Base-by-base conservation (phyloP, 2,113 vertebrate species). In the Leptocoma aspasia region DNA sequence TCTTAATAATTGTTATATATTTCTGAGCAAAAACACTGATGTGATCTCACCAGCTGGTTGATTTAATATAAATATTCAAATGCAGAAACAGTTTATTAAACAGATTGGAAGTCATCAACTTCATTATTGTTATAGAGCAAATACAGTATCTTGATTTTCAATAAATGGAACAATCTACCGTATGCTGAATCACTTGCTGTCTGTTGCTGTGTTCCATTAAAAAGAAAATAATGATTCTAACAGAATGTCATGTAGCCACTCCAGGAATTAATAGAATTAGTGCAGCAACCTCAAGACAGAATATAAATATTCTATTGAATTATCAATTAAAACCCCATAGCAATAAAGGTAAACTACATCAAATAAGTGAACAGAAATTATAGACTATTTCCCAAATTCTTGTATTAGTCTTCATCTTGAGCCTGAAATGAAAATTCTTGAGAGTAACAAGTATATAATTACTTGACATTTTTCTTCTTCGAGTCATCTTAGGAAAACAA, bases 51-150 rank as follows among this genome's bases (percentile, higher is more conserved):
- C 97, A 98, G 97, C 97, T 98, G 98, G 96, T 97, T 97, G 95
- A 97, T 98, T 97, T 97, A 98, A 98, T 98, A 98, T 93, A 98
- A 98, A 97, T 97, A 98, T 97, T 97, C 86, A 97, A 97, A 97
- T 18, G 71, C 95, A 96, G 94, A 98, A 98, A 94, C 77, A 96
- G 95, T 97, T 97, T 98, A 98, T 98, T 98, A 98, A 98, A 97
- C 98, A 98, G 97, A 97, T 95, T 98, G 94, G 95, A 97, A 98
- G 97, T 97, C 93, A 98, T 98, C 96, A 97, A 84, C 95, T 97
- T 97, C 97, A 98, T 98, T 98, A 98, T 96, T 96, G 83, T 97
- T 97, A 98, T 97, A 77, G 91, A 96, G 75, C 68, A 97, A 98
- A 95, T 96, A 97, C 94, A 96, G 89, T 97, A 94, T 90, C 98